Evolutionary conservation across 2,113 vertebrate species (phyloP).

Genomic region (Haplochromis vanheusdeni): DNA sequence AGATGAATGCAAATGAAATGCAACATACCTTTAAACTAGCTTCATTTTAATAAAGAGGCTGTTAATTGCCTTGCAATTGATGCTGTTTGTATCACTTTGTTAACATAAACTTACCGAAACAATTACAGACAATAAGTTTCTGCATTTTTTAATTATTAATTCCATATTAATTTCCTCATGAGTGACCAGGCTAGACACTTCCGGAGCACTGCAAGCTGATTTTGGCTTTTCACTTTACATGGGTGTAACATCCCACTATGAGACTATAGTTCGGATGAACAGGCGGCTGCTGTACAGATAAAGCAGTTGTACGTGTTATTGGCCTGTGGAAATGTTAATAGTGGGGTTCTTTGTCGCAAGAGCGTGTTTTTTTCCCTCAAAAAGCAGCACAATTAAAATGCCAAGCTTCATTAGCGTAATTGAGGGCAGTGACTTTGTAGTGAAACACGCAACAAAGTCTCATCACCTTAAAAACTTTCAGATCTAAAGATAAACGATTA

Average conservation of each 20-base stretch:
- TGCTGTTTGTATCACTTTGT: background rate
- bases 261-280: background rate
- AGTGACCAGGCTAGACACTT: background rate
- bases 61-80: background rate
- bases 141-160: background rate
- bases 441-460: background rate
- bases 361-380: rapidly evolving
- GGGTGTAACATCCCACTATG: background rate
- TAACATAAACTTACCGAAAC: background rate
- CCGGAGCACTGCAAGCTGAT: background rate
- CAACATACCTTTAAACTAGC: background rate
- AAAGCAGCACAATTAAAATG: background rate
- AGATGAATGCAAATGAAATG: background rate
- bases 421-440: background rate
- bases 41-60: background rate
- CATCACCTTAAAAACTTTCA: background rate
- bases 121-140: background rate
- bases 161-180: background rate
- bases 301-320: background rate
- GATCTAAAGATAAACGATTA: background rate
- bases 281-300: background rate
- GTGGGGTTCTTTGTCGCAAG: rapidly evolving
- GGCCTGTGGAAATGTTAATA: background rate
- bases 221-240: background rate
- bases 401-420: background rate